A percentile compares a stretch with the other conserved stretches of the same genome.
phyloP scores from a whole-genome alignment of 1,140 invertebrate genomes.

The Nasonia longicornis region DNA sequence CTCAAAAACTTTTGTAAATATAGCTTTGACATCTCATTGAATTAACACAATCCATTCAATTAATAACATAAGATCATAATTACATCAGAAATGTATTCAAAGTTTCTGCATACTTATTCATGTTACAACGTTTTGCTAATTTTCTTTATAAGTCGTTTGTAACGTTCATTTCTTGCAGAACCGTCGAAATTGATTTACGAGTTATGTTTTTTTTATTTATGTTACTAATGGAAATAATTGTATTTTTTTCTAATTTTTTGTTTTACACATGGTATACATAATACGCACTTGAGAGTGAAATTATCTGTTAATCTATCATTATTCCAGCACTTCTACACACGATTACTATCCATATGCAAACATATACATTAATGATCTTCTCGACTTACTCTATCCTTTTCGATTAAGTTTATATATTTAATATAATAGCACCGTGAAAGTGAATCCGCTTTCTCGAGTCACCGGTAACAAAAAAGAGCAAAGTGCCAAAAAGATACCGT shows the following conservation, averaged over 20 bases:
- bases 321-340: slow-evolving; percentile 43
- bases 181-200: background rate
- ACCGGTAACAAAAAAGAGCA: slow-evolving; percentile 42
- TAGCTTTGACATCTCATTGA: slow-evolving; percentile 31
- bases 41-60: slow-evolving; percentile 36
- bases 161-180: background rate
- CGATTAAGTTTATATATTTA: slow-evolving; percentile 18
- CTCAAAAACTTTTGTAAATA: slow-evolving; percentile 39
- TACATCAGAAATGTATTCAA: background rate
- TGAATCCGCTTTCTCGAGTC: slow-evolving; percentile 39
- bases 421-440: slow-evolving; percentile 39
- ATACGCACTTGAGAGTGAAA: slow-evolving; percentile 30
- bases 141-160: background rate
- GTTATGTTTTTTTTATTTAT: slow-evolving; percentile 21
- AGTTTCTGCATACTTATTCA: slow-evolving; percentile 6
- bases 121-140: background rate
- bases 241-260: slow-evolving; percentile 17
- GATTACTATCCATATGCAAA: slow-evolving; percentile 38
- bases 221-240: background rate
- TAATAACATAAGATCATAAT: slow-evolving; percentile 8
- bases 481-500: slow-evolving; percentile 34
- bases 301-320: slow-evolving; percentile 42
- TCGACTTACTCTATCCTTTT: slow-evolving; percentile 36
- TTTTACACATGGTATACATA: slow-evolving; percentile 31
- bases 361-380: slow-evolving; percentile 40